Evolutionary conservation across 2,888 invertebrate genomes (phyloP).

Genomic region (Nephrotoma guestfalica): DNA sequence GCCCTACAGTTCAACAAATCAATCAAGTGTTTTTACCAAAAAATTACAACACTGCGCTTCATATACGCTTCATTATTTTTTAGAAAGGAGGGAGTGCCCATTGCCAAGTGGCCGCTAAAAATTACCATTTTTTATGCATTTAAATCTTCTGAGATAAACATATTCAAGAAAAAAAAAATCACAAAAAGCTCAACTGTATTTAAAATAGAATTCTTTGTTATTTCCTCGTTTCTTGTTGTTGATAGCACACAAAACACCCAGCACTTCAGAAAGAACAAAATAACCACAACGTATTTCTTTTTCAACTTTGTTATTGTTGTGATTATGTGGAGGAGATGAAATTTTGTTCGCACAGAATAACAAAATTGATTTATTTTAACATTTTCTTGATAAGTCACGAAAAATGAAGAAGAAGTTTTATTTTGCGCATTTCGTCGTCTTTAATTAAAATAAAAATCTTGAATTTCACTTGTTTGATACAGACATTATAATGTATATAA

Average conservation of each 20-base stretch:
- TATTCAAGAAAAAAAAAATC: background rate
- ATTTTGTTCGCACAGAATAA: background rate
- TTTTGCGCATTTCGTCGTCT: background rate
- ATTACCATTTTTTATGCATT: background rate
- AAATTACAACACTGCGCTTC: background rate
- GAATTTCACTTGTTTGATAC: background rate
- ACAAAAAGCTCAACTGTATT: background rate
- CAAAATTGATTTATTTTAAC: background rate
- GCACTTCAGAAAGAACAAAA: background rate
- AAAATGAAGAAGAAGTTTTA: background rate
- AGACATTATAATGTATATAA: background rate
- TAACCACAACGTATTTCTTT: background rate
- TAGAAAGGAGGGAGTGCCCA: background rate
- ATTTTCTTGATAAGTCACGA: background rate
- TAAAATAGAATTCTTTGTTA: background rate
- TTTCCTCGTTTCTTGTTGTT: background rate
- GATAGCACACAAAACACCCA: background rate
- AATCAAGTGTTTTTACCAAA: too few species aligned
- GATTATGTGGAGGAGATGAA: background rate
- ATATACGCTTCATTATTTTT: background rate
- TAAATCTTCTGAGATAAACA: background rate
- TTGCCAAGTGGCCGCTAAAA: background rate
- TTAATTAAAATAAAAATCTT: background rate
- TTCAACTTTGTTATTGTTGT: background rate
- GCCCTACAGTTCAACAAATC: too few species aligned